Evolutionary conservation across 2,113 vertebrate species (phyloP).

Genomic region (Harpagus bidentatus): DNA sequence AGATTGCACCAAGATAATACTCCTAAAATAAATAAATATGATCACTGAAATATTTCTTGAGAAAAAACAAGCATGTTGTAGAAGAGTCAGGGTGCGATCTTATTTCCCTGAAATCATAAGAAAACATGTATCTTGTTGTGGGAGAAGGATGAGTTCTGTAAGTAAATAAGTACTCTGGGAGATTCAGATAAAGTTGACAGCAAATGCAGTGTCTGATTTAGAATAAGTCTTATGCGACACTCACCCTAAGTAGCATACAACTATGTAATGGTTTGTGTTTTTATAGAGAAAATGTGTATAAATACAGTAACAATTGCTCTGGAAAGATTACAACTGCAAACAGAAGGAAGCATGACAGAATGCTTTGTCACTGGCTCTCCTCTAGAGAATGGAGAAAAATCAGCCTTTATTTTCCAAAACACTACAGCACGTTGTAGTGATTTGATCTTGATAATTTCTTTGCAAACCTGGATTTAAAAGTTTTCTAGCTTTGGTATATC

Average conservation of each 20-base stretch:
- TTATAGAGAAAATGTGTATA: background rate
- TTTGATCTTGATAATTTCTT: background rate
- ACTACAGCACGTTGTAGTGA: background rate
- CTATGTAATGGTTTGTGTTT: background rate
- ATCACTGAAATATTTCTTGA: background rate
- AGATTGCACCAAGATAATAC: background rate
- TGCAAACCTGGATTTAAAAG: background rate
- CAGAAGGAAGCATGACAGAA: background rate
- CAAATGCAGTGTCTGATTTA: background rate
- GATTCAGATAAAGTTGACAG: background rate
- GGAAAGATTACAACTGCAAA: background rate
- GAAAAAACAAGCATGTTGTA: accelerated
- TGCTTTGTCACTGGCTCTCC: background rate
- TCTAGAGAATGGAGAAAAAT: background rate
- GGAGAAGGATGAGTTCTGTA: background rate
- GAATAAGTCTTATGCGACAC: background rate
- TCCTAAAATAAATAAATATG: background rate
- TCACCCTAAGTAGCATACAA: background rate
- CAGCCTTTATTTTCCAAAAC: background rate
- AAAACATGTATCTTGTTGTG: background rate
- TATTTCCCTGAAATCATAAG: background rate
- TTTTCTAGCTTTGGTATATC: background rate
- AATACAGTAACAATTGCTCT: background rate
- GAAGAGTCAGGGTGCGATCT: background rate
- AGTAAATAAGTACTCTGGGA: background rate